These are phyloP conservation scores for Eulemur macaco DNA, from an alignment of 2,113 vertebrate genomes.

Conservation along the genomic window DNA sequence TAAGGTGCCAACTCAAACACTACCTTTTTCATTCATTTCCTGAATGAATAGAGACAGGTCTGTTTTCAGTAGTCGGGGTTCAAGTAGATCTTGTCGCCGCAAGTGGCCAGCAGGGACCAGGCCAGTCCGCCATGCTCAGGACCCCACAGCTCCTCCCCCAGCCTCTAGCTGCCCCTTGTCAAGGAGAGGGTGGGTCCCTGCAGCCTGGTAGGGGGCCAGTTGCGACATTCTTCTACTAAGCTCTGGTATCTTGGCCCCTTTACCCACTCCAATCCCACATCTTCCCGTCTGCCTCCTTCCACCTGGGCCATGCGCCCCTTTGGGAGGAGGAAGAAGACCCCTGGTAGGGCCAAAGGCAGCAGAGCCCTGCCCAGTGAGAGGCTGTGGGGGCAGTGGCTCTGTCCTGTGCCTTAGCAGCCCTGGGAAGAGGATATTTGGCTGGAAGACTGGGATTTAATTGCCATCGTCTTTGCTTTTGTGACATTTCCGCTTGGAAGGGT, in stretches of 20 bases:
- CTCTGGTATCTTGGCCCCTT: background rate
- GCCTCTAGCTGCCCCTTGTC: background rate
- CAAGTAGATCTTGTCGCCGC: background rate
- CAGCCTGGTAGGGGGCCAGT: background rate
- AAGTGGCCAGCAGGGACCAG: background rate
- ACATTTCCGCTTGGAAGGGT: conserved; percentile 21
- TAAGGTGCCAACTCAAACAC: conserved; percentile 65
- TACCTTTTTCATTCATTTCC: conserved; percentile 32
- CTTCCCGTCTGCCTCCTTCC: background rate
- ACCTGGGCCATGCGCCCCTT: background rate
- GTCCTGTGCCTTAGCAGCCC: background rate
- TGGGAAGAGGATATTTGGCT: background rate
- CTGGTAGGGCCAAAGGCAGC: background rate
- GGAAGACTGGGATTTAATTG: background rate
- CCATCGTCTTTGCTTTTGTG: conserved; percentile 61
- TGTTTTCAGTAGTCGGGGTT: background rate
- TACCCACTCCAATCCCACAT: no score
- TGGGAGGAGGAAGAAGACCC: background rate
- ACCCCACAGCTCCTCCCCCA: background rate
- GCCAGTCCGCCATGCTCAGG: background rate
- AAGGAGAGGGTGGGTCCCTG: background rate
- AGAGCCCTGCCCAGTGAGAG: background rate
- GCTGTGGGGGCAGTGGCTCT: background rate
- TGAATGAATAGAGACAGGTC: background rate
- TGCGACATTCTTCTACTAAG: background rate